Base-by-base conservation (phyloP, 2,888 invertebrate genomes). In the Charanyca ferruginea region DNA sequence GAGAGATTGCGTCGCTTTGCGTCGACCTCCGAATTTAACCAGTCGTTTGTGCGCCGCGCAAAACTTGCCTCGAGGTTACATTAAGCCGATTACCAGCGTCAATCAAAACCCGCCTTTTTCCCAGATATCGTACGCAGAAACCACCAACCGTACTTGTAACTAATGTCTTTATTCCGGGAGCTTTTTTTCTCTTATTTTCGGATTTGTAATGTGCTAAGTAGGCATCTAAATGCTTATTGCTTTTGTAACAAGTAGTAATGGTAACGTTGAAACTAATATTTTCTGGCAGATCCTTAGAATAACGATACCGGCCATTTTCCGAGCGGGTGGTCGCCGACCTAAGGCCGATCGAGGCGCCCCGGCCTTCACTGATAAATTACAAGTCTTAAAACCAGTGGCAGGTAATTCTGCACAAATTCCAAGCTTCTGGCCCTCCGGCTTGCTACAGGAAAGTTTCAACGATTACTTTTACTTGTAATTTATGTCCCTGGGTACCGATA, bases 341-440 rank as follows among this genome's bases (percentile, higher is more conserved):
- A 81, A 79, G 85, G 89, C 88, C 89, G 90, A 91, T 91, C 89
- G 87, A 89, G 89, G 85, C 85, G 86, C 87, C 55, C 85, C 87
- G 87, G 87, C 88, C 89, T 87, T 83, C 87, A 80, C 95, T 96
- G 96, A 96, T 96, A 96, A 96, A 96, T 96, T 96, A 95, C 96
- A 92, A 92, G 95, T 94, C 95, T 96, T 96, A 95, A 94, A 95
- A 95, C 94, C 94, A 92, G 94, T 96, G 96, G 96, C 96, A 96
- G 96, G 96, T 96, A 96, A 96, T 96, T 94, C 92, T 90, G 91
- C 90, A 91, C 90, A 92, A 94, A 93, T 94, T 94, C 90, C 91
- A 87, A 81, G 88, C 88, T 85, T 83, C 85, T 90, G 87, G 87
- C 89, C 88, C 90, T 89, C 88, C 86, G 87, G 86, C 87, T 85